phyloP scores from a whole-genome alignment of 2,888 invertebrate genomes.

The Belgica antarctica region DNA sequence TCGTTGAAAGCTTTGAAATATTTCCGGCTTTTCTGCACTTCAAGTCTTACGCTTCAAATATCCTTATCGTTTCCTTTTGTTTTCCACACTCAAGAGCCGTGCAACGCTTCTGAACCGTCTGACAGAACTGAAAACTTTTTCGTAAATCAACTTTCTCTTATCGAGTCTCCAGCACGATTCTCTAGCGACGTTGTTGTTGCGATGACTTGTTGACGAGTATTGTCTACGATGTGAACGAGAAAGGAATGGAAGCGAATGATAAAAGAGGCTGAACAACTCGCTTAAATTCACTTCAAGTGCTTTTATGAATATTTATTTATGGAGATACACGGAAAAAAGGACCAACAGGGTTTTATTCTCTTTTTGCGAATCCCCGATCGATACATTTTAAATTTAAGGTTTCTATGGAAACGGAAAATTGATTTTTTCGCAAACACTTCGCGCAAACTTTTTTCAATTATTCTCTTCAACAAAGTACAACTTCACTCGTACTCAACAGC shows the following conservation, averaged over 20 bases:
- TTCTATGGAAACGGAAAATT: background rate
- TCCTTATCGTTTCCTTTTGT: conserved; percentile 1
- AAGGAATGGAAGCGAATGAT: background rate
- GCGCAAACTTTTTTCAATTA: too few species aligned
- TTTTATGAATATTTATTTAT: conserved; percentile 37
- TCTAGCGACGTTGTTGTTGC: background rate
- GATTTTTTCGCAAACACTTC: too few species aligned
- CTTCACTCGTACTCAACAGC: too few species aligned
- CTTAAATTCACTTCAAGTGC: conserved; percentile 19
- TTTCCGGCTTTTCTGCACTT: background rate
- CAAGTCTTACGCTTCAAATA: background rate
- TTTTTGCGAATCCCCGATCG: background rate
- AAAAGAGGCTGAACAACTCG: background rate
- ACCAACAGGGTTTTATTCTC: background rate
- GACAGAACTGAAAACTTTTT: background rate
- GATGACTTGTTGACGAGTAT: conserved; percentile 1
- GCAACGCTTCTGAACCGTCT: background rate
- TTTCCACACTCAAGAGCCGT: background rate
- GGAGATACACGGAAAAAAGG: background rate
- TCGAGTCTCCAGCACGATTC: background rate
- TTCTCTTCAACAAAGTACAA: too few species aligned
- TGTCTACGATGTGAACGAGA: background rate
- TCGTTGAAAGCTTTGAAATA: conserved; percentile 48
- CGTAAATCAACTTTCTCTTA: background rate
- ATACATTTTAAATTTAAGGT: background rate